Percentiles rank a stretch among this genome's conserved stretches.
phyloP scores from a whole-genome alignment of 2,888 invertebrate genomes.

The Orgyia antiqua region DNA sequence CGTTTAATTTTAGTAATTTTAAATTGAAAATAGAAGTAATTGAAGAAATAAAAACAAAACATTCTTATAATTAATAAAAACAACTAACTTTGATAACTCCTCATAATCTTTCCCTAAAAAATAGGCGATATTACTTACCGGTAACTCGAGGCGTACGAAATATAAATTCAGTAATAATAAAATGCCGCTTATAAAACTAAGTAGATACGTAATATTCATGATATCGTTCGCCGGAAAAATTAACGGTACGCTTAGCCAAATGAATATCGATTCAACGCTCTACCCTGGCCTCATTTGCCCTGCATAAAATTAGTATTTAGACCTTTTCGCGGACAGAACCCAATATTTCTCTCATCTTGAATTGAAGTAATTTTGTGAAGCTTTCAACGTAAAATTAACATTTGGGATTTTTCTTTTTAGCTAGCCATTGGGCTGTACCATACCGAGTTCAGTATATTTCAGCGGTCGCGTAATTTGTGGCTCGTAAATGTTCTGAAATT shows the following conservation, averaged over 20 bases:
- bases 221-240: conserved; percentile 56
- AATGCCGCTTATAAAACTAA: conserved; percentile 32
- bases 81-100: no score
- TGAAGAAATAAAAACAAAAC: no score
- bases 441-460: conserved; percentile 72
- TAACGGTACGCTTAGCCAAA: conserved; percentile 63
- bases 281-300: conserved; percentile 62
- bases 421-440: conserved; percentile 52
- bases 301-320: conserved; percentile 71
- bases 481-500: conserved; percentile 79
- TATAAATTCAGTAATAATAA: conserved; percentile 30
- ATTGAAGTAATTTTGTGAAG: conserved; percentile 69
- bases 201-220: conserved; percentile 52
- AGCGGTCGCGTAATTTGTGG: conserved; percentile 77
- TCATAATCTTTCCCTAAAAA: no score
- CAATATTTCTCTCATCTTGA: conserved; percentile 66
- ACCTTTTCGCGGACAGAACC: conserved; percentile 54
- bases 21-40: no score
- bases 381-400: conserved; percentile 75
- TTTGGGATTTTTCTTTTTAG: conserved; percentile 69
- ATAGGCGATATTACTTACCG: no score
- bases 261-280: conserved; percentile 64
- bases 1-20: no score
- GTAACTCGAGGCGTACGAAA: conserved; percentile 12
- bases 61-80: no score